These are phyloP conservation scores for Thaumatotibia leucotreta DNA, from an alignment of 1,140 invertebrate species.

Conservation along the genomic window DNA sequence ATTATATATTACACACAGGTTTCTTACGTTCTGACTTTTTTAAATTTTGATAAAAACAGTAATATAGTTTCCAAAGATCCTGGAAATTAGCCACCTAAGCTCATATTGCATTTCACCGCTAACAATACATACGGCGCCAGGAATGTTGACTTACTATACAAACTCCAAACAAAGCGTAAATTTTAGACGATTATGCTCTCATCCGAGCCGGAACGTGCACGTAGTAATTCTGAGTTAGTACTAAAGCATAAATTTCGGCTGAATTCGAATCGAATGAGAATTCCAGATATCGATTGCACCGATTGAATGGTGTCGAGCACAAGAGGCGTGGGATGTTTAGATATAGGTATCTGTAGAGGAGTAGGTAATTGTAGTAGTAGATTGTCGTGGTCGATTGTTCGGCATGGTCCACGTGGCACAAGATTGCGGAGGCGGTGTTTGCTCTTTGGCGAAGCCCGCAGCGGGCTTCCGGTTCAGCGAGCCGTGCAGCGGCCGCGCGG, in stretches of 20 bases:
- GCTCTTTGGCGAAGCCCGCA: constrained; percentile 72
- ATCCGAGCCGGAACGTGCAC: background rate
- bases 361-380: constrained; percentile 57
- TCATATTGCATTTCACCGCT: background rate
- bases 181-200: constrained; percentile 12
- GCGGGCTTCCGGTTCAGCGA: constrained; percentile 70
- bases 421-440: constrained; percentile 74
- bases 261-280: constrained; percentile 8
- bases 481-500: constrained; percentile 57
- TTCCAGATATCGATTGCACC: constrained; percentile 26
- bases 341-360: constrained; percentile 21
- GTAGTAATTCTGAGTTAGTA: constrained; percentile 13
- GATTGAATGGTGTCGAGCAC: constrained; percentile 19
- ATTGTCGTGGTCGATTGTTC: constrained; percentile 67
- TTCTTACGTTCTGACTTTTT: no score
- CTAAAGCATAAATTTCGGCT: constrained; percentile 11
- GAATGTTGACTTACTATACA: background rate
- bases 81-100: background rate
- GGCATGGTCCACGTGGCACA: constrained; percentile 70
- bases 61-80: background rate
- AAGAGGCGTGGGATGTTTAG: constrained; percentile 17
- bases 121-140: background rate
- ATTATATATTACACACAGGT: no score
- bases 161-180: constrained; percentile 8
- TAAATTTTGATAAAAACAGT: background rate